These are phyloP conservation scores for Vulpes ferrilata DNA, from an alignment of 2,113 vertebrate species.

Conservation along the genomic window DNA sequence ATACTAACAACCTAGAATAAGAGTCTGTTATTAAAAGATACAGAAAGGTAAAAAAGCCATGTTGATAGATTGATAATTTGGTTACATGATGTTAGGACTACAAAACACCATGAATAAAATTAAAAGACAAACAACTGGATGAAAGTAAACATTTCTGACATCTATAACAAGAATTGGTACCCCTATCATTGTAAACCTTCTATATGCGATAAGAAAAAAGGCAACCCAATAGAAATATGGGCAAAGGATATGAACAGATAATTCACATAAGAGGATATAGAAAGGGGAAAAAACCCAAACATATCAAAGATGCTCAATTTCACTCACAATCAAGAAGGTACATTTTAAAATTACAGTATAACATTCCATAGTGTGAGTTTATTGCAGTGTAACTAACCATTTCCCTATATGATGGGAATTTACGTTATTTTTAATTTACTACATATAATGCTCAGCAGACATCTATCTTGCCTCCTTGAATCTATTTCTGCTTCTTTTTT, in stretches of 20 bases:
- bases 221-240: not conserved
- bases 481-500: not conserved
- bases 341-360: not conserved
- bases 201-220: not conserved
- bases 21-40: not conserved
- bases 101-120: not conserved
- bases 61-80: not conserved
- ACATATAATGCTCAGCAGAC: not conserved
- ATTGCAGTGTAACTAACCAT: not conserved
- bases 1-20: not conserved
- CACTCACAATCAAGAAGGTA: not conserved
- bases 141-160: not conserved
- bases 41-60: constrained; percentile 27
- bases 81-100: not conserved
- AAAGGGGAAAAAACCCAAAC: not conserved
- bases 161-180: not conserved
- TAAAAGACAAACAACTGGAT: not conserved
- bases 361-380: not conserved
- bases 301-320: not conserved
- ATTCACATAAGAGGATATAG: not conserved
- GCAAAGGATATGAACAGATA: not conserved
- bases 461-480: not conserved
- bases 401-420: not conserved
- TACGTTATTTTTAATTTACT: not conserved
- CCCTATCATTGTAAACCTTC: not conserved